These are phyloP conservation scores for Lasioglossum malachurum DNA, from an alignment of 2,888 invertebrate species.

Conservation along the genomic window DNA sequence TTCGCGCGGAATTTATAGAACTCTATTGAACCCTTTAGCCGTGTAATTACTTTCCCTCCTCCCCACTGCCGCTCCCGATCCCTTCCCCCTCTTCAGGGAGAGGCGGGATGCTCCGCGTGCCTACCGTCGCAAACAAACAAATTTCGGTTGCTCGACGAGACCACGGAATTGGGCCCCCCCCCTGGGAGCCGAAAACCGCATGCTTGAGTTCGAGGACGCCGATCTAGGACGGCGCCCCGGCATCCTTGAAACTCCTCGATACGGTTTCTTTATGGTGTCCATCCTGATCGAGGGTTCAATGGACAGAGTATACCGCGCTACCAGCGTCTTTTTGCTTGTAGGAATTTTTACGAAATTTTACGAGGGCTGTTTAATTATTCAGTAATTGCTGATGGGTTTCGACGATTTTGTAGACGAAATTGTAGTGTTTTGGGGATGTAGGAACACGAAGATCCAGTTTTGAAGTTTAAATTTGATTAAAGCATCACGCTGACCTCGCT, in stretches of 20 bases:
- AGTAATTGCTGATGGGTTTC: neutral
- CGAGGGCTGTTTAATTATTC: neutral
- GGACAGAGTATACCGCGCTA: neutral
- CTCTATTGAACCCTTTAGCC: conserved; percentile 44
- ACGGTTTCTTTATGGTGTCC: neutral
- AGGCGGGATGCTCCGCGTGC: neutral
- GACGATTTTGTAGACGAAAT: neutral
- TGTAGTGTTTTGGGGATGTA: neutral
- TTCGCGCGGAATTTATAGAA: conserved; percentile 45
- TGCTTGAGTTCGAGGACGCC: conserved; percentile 5
- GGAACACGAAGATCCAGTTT: neutral
- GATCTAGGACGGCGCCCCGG: neutral
- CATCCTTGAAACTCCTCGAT: neutral
- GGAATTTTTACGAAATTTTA: neutral
- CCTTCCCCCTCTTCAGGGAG: neutral
- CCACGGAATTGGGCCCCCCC: neutral
- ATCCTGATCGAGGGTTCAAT: neutral
- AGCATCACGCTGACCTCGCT: neutral
- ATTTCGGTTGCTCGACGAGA: conserved; percentile 7
- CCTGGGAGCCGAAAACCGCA: neutral
- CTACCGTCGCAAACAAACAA: conserved; percentile 12
- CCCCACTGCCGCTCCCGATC: neutral
- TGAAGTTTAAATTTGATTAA: neutral
- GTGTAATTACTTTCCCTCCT: neutral
- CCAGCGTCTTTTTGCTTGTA: neutral